Conservation (phyloP, 2,888 invertebrate species). For the Volucella zonaria region DNA sequence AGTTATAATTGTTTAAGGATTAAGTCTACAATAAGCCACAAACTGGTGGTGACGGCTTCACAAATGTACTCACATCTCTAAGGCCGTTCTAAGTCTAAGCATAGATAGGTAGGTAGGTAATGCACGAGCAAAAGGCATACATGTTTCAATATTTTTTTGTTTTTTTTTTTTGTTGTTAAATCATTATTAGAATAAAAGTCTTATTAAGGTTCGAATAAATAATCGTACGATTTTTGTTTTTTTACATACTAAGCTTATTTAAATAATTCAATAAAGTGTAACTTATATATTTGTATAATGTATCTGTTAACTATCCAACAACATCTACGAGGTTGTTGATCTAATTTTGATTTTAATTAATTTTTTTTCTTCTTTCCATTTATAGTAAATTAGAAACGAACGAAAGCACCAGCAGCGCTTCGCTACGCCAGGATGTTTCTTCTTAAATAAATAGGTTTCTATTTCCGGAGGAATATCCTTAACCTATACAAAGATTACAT, state of each 20-base stretch:
- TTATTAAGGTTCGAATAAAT: constrained; percentile 66
- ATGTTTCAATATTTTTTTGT: constrained; percentile 39
- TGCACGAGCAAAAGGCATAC: constrained; percentile 71
- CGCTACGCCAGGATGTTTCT: constrained; percentile 45
- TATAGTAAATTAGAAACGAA: background rate
- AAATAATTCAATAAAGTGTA: constrained; percentile 37
- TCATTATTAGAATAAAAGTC: constrained; percentile 47
- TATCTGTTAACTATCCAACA: constrained; percentile 56
- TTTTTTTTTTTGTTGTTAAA: constrained; percentile 1
- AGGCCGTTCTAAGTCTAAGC: constrained; percentile 63
- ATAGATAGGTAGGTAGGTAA: constrained; percentile 55
- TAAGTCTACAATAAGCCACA: constrained; percentile 71
- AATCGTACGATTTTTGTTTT: constrained; percentile 37
- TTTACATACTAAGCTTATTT: constrained; percentile 53
- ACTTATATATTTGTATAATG: constrained; percentile 31
- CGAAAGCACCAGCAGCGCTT: constrained; percentile 58
- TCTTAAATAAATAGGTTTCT: constrained; percentile 46
- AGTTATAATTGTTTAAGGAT: constrained; percentile 49
- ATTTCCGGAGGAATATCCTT: constrained; percentile 53
- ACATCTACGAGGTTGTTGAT: constrained; percentile 64
- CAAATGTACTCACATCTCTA: constrained; percentile 5
- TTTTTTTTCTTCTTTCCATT: constrained; percentile 26
- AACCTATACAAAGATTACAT: background rate
- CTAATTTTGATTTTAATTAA: constrained; percentile 69
- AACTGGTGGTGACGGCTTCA: constrained; percentile 60